Evolutionary conservation across 2,888 invertebrate species (phyloP).

Genomic region (Invenusta paracnida): DNA sequence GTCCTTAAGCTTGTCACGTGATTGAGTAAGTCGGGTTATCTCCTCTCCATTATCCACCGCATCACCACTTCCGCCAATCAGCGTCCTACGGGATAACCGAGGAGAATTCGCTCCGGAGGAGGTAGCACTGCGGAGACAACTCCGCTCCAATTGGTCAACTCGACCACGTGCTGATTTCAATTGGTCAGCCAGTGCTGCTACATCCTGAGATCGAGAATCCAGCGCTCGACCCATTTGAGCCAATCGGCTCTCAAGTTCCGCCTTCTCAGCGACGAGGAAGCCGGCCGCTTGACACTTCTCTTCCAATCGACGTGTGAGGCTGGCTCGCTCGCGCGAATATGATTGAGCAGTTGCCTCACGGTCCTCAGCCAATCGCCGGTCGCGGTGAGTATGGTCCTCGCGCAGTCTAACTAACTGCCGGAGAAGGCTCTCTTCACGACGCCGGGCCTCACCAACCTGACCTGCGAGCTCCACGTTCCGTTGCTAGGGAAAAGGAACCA

Average conservation of each 20-base stretch:
- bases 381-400: neutral
- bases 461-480: neutral
- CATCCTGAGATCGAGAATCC: neutral
- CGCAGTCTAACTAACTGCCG: neutral
- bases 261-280: neutral
- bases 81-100: neutral
- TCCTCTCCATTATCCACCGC: neutral
- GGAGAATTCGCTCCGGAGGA: neutral
- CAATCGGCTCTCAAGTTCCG: neutral
- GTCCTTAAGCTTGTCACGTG: neutral
- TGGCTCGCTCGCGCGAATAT: neutral
- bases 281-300: neutral
- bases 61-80: neutral
- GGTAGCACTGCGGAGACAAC: neutral
- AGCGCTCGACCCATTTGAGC: neutral
- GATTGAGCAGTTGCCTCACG: neutral
- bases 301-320: neutral
- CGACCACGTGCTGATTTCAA: neutral
- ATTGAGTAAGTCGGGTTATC: neutral
- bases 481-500: neutral
- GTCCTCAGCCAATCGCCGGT: neutral
- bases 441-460: neutral
- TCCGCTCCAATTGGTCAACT: neutral
- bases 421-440: neutral
- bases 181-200: neutral